phyloP scores from a whole-genome alignment of 2,888 invertebrate species.

The Nowickia ferox region DNA sequence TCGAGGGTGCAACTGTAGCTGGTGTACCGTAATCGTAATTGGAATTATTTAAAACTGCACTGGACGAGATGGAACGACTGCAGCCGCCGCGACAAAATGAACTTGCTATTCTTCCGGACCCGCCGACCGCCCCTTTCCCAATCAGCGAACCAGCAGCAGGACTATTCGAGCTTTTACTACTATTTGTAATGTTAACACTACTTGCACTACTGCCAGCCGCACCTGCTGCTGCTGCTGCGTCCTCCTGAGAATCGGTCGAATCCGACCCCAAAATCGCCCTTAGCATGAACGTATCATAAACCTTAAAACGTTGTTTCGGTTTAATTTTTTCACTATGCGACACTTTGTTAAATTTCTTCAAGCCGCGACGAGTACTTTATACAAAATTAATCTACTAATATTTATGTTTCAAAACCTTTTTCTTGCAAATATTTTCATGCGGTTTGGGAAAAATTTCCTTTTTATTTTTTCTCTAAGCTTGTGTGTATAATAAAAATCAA shows the following conservation, averaged over 20 bases:
- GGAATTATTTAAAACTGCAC: slow-evolving; percentile 59
- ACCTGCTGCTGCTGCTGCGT: slow-evolving; percentile 74
- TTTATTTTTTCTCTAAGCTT: slow-evolving; percentile 14
- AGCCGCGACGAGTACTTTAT: neutral
- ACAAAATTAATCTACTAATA: neutral
- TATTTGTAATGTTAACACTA: slow-evolving; percentile 67
- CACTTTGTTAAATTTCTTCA: slow-evolving; percentile 71
- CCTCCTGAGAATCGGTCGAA: slow-evolving; percentile 79
- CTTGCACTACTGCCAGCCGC: slow-evolving; percentile 66
- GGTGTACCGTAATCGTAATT: slow-evolving; percentile 66
- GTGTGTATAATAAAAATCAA: slow-evolving; percentile 63
- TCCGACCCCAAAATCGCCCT: slow-evolving; percentile 81
- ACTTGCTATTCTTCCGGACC: slow-evolving; percentile 53
- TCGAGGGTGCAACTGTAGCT: slow-evolving; percentile 64
- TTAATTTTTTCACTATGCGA: slow-evolving; percentile 74
- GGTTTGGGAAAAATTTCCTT: neutral
- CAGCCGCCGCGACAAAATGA: slow-evolving; percentile 62
- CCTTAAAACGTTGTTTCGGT: slow-evolving; percentile 78
- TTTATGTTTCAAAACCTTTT: neutral
- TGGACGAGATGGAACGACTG: slow-evolving; percentile 65
- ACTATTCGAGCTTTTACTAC: slow-evolving; percentile 70
- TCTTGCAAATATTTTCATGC: neutral
- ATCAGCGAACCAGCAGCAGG: slow-evolving; percentile 72
- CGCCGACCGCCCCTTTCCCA: slow-evolving; percentile 65
- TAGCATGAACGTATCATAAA: slow-evolving; percentile 83